Percentiles rank a stretch among this genome's conserved stretches.
These are phyloP conservation scores for Pocillopora grandis DNA, from an alignment of 92 coral and sea anemone genomes.

Conservation along the genomic window DNA sequence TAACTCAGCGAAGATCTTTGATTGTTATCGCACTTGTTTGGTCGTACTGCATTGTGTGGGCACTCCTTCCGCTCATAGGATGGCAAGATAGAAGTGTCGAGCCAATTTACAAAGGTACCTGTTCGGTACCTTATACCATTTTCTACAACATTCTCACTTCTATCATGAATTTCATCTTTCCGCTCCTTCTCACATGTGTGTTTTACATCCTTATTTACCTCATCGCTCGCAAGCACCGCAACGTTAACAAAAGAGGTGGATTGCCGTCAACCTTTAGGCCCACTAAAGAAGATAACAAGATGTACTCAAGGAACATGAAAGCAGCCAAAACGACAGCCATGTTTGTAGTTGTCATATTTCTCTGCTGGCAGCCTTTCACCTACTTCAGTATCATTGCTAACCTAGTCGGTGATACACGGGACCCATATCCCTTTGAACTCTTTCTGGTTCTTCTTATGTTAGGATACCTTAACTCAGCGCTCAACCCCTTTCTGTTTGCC, in stretches of 20 bases:
- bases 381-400: constrained; percentile 55
- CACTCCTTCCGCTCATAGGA: constrained; percentile 77
- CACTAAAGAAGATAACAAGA: constrained; percentile 29
- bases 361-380: constrained; percentile 81
- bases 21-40: constrained; percentile 63
- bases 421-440: constrained; percentile 26
- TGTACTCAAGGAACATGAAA: constrained; percentile 47
- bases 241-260: constrained; percentile 28
- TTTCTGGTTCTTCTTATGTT: constrained; percentile 56
- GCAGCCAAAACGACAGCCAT: constrained; percentile 69
- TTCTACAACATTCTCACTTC: too few species aligned
- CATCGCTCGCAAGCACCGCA: constrained; percentile 50
- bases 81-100: constrained; percentile 53
- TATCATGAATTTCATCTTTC: too few species aligned
- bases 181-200: too few species aligned
- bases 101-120: too few species aligned
- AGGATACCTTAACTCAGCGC: constrained; percentile 81
- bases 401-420: constrained; percentile 13
- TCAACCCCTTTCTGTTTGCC: constrained; percentile 81
- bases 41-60: constrained; percentile 79
- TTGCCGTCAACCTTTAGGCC: background rate
- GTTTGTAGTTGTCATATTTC: constrained; percentile 67
- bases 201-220: constrained; percentile 47
- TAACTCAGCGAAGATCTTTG: constrained; percentile 68
- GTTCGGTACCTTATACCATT: too few species aligned